Conservation (phyloP, 2,888 invertebrate genomes). For the Odontomyia ornata region DNA sequence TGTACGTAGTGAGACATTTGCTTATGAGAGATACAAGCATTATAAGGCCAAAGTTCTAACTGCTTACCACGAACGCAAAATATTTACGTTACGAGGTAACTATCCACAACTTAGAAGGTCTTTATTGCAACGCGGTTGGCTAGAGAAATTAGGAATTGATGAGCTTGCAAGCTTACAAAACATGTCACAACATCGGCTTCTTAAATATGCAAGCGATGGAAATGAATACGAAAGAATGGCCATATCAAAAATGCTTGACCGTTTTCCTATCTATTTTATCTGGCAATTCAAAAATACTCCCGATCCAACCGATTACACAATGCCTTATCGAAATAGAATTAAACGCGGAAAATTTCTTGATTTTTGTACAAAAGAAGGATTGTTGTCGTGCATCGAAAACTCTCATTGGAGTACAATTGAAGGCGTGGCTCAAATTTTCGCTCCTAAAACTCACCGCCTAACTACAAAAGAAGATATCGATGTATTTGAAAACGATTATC, state of each 20-base stretch:
- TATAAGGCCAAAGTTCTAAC: slow-evolving; percentile 41
- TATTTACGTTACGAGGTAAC: slow-evolving; percentile 60
- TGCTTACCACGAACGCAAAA: slow-evolving; percentile 59
- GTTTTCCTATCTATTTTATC: slow-evolving; percentile 74
- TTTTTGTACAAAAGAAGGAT: slow-evolving; percentile 66
- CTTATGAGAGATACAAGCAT: slow-evolving; percentile 43
- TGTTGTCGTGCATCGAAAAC: slow-evolving; percentile 61
- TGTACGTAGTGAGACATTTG: background rate
- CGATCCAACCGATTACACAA: slow-evolving; percentile 54
- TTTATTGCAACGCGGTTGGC: slow-evolving; percentile 74
- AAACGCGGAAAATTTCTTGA: slow-evolving; percentile 57
- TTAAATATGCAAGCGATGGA: slow-evolving; percentile 58
- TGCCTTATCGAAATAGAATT: slow-evolving; percentile 60
- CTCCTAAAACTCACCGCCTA: slow-evolving; percentile 71
- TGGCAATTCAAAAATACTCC: slow-evolving; percentile 67
- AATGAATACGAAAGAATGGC: slow-evolving; percentile 62
- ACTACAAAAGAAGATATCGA: slow-evolving; percentile 57
- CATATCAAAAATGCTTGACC: slow-evolving; percentile 70
- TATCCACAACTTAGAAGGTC: slow-evolving; percentile 63
- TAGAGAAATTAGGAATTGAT: slow-evolving; percentile 71
- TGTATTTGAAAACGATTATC: slow-evolving; percentile 70
- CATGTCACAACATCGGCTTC: slow-evolving; percentile 56
- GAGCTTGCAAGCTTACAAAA: slow-evolving; percentile 58
- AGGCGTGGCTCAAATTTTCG: slow-evolving; percentile 66
- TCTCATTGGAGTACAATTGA: slow-evolving; percentile 59